Evolutionary conservation across 2,888 invertebrate genomes (phyloP).

Genomic region (Unio pictorum): DNA sequence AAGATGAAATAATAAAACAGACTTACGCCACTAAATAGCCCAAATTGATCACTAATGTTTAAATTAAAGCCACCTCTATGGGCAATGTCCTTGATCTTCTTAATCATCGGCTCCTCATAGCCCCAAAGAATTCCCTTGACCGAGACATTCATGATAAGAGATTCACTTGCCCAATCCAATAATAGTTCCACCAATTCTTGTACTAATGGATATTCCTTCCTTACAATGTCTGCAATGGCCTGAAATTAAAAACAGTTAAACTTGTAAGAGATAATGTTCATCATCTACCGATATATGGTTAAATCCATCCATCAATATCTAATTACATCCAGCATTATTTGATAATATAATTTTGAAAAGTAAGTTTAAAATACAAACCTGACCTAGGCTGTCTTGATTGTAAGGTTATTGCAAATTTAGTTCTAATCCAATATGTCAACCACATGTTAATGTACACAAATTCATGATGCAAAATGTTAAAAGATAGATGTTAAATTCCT

Average conservation of each 20-base stretch:
- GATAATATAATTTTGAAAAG: no score
- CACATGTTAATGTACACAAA: no score
- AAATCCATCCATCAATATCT: no score
- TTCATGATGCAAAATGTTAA: no score
- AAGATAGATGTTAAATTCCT: no score
- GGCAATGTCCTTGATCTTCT: slow-evolving; percentile 24
- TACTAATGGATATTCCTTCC: slow-evolving; percentile 33
- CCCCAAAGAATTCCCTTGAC: slow-evolving; percentile 60
- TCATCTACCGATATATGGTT: no score
- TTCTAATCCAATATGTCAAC: no score
- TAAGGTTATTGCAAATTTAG: no score
- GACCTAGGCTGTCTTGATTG: no score
- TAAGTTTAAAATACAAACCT: no score
- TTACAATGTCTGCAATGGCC: slow-evolving; percentile 46
- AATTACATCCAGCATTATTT: no score
- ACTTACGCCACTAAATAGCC: slow-evolving; percentile 87
- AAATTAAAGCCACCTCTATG: slow-evolving; percentile 20
- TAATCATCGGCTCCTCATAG: slow-evolving; percentile 54
- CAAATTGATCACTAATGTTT: slow-evolving; percentile 79
- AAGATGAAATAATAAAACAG: neutral
- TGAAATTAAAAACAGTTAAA: slow-evolving; percentile 17
- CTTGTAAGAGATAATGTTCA: neutral
- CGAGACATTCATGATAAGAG: slow-evolving; percentile 42
- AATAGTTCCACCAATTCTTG: slow-evolving; percentile 34
- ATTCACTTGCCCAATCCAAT: slow-evolving; percentile 29